Conservation (phyloP, 2,797 vertebrate genomes). For the Argyrosomus regius region DNA sequence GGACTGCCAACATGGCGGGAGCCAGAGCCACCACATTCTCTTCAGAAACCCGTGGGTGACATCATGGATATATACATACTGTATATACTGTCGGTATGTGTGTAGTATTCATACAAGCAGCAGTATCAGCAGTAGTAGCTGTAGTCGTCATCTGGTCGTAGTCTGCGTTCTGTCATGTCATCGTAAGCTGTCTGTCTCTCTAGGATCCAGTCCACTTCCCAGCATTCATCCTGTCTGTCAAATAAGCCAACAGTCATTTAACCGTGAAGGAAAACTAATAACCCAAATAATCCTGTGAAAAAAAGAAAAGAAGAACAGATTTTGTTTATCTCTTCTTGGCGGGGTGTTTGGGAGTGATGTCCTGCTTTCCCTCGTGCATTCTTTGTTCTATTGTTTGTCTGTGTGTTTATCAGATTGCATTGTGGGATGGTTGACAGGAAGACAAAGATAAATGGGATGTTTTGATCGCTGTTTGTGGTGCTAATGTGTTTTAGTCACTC, state of each 20-base stretch:
- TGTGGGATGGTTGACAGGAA: constrained; percentile 53
- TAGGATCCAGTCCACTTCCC: not conserved
- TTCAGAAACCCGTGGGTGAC: too few relatives aligned
- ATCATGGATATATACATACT: too few relatives aligned
- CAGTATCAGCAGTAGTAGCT: not conserved
- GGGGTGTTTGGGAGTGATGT: constrained; percentile 39
- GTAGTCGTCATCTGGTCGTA: not conserved
- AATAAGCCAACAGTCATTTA: constrained; percentile 23
- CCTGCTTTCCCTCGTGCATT: constrained; percentile 35
- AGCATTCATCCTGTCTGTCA: constrained; percentile 24
- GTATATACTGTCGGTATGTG: too few relatives aligned
- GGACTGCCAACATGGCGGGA: too few relatives aligned
- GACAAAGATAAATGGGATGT: constrained; percentile 70
- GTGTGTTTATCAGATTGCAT: constrained; percentile 66
- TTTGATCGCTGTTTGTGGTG: constrained; percentile 70
- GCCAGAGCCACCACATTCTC: too few relatives aligned
- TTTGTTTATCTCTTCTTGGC: constrained; percentile 41
- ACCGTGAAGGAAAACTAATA: constrained; percentile 47
- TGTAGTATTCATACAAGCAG: not conserved
- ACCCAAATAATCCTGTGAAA: constrained; percentile 41
- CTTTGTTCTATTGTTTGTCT: constrained; percentile 61
- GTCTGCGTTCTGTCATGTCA: constrained; percentile 13
- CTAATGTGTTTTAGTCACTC: constrained; percentile 73
- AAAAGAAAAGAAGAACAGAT: constrained; percentile 12
- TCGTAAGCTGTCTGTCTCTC: not conserved